Conservation (phyloP, 2,888 invertebrate species). For the Conus canariensis region DNA sequence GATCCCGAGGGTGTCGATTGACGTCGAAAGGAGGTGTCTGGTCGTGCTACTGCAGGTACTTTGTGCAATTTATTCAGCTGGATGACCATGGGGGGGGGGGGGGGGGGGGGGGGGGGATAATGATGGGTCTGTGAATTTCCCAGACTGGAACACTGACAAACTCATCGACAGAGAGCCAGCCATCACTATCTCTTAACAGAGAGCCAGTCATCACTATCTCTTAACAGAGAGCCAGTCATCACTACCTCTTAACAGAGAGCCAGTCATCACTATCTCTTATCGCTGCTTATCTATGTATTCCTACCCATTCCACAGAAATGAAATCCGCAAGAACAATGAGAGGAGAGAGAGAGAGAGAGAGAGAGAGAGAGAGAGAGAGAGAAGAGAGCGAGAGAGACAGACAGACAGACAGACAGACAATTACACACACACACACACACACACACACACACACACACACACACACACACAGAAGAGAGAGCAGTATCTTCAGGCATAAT, state of each 20-base stretch:
- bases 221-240: no score
- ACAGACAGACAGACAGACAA: background rate
- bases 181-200: no score
- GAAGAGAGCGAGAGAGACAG: background rate
- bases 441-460: no score
- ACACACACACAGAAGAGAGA: background rate
- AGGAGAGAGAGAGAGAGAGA: background rate
- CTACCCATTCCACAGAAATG: background rate
- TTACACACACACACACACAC: background rate
- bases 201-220: no score
- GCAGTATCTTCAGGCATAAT: no score
- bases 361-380: constrained; percentile 10
- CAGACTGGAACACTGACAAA: no score
- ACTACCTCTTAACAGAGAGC: no score
- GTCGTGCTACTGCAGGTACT: background rate
- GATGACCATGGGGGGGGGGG: background rate
- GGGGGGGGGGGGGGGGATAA: no score
- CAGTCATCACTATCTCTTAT: background rate
- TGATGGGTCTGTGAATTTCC: no score
- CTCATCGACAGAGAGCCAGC: no score
- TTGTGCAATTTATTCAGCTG: background rate
- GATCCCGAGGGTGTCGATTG: background rate
- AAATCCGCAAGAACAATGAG: background rate
- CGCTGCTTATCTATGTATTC: background rate
- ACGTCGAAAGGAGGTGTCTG: background rate